Conservation (phyloP, 2,888 invertebrate species). For the Drosophila paracracens region DNA sequence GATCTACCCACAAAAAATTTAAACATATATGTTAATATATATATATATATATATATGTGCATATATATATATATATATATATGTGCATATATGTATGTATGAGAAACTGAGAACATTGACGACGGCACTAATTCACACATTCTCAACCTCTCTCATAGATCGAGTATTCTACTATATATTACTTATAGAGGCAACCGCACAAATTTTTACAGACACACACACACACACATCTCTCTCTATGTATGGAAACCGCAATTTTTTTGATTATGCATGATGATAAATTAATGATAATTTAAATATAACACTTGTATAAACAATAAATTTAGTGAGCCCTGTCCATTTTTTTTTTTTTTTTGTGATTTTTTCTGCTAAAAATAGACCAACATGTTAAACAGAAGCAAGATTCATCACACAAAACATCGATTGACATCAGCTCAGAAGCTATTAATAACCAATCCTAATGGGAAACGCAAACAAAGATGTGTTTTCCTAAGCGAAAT, state of each 20-base stretch:
- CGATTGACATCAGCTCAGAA: constrained; percentile 17
- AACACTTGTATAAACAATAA: constrained; percentile 73
- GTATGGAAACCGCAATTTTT: constrained; percentile 33
- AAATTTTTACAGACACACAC: constrained; percentile 26
- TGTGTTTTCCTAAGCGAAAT: neutral
- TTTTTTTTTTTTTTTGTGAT: constrained; percentile 18
- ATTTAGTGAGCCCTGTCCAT: constrained; percentile 47
- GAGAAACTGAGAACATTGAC: constrained; percentile 18
- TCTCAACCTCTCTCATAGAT: constrained; percentile 23
- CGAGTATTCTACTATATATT: constrained; percentile 39
- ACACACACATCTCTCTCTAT: constrained; percentile 3
- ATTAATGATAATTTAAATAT: constrained; percentile 77
- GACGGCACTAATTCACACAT: constrained; percentile 56
- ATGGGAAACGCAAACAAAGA: constrained; percentile 3
- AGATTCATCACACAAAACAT: constrained; percentile 52
- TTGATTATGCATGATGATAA: constrained; percentile 63
- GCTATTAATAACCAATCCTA: constrained; percentile 31
- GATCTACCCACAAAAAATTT: constrained; percentile 21
- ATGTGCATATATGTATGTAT: neutral
- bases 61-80: constrained; percentile 4
- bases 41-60: constrained; percentile 8
- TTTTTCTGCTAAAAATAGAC: constrained; percentile 57
- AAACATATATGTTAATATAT: neutral
- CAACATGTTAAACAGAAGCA: constrained; percentile 38
- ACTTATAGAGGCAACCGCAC: constrained; percentile 42